phyloP scores from a whole-genome alignment of 1,140 invertebrate genomes.

The Octopus bimaculoides region DNA sequence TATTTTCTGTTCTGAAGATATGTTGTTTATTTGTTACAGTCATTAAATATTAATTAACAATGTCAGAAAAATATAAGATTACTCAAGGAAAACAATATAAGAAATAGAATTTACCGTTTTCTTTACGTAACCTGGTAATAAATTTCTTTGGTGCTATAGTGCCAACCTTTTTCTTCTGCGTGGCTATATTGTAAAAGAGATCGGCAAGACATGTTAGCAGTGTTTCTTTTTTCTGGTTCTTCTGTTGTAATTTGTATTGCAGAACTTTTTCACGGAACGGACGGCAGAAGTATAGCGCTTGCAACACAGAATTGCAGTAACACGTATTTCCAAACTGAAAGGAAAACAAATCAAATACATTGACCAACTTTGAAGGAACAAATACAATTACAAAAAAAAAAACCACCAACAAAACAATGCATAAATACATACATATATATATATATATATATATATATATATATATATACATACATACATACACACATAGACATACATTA shows the following conservation, averaged over 20 bases:
- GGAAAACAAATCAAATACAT: conserved; percentile 10
- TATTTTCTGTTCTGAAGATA: no score
- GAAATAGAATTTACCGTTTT: conserved; percentile 78
- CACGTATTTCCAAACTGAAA: conserved; percentile 98
- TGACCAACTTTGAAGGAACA: no score
- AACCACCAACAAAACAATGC: no score
- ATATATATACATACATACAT: no score
- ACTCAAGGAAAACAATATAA: background rate
- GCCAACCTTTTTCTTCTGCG: conserved; percentile 99
- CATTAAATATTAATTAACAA: no score
- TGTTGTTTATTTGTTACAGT: no score
- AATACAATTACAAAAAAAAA: no score
- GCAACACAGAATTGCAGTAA: conserved; percentile 98
- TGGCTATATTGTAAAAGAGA: conserved; percentile 97
- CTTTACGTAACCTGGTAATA: conserved; percentile 94
- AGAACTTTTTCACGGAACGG: conserved; percentile 98
- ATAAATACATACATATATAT: no score
- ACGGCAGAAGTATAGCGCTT: conserved; percentile 98
- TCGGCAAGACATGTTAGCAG: conserved; percentile 96
- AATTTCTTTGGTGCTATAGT: conserved; percentile 99
- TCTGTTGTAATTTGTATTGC: conserved; percentile 92
- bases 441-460: no score
- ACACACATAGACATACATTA: no score
- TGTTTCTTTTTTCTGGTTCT: conserved; percentile 97
- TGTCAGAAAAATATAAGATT: background rate